These are phyloP conservation scores for Datnioides undecimradiatus DNA, from an alignment of 2,113 vertebrate species.

Conservation along the genomic window DNA sequence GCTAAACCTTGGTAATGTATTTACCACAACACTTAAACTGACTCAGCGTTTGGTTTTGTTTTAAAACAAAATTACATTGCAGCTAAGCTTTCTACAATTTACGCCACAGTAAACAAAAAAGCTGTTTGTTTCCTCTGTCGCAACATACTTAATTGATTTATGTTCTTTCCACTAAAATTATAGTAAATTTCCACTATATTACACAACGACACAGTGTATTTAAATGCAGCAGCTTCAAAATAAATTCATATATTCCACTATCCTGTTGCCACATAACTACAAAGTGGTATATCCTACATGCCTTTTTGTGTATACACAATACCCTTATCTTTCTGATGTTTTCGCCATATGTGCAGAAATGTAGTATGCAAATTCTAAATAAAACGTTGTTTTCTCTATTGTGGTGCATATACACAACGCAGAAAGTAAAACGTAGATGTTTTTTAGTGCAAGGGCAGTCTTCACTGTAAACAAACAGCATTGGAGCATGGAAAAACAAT, in stretches of 20 bases:
- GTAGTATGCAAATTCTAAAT: neutral
- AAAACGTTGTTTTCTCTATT: neutral
- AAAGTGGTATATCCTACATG: neutral
- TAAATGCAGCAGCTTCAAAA: neutral
- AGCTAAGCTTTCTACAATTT: too few species aligned
- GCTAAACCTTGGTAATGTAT: slow-evolving; percentile 48
- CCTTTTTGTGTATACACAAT: too few species aligned
- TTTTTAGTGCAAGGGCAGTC: too few species aligned
- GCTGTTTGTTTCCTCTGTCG: too few species aligned
- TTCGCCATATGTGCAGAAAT: neutral
- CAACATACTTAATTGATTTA: neutral
- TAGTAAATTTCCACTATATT: neutral
- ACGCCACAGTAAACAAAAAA: too few species aligned
- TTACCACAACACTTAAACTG: slow-evolving; percentile 26
- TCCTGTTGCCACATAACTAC: neutral
- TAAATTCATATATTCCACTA: neutral
- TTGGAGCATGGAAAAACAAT: neutral
- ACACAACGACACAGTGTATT: neutral
- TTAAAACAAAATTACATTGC: neutral
- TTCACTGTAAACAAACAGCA: neutral
- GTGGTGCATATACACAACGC: too few species aligned
- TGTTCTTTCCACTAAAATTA: neutral
- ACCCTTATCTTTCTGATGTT: neutral
- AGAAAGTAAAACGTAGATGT: neutral
- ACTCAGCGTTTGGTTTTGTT: slow-evolving; percentile 1